Percentiles rank a stretch among this genome's conserved stretches.
phyloP scores from a whole-genome alignment of 2,888 invertebrate species.

The Hirtodrosophila confusa region DNA sequence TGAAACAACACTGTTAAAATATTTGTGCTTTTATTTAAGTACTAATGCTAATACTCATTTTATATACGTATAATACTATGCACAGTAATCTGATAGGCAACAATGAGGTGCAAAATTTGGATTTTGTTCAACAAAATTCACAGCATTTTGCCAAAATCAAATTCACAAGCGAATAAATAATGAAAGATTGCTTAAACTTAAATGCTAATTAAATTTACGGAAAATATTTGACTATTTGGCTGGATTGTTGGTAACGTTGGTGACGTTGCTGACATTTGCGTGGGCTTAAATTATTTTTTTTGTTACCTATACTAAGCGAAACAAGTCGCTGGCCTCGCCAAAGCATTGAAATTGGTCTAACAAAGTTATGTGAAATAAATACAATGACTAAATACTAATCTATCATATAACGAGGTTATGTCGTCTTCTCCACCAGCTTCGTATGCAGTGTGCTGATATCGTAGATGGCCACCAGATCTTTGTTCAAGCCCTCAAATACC shows the following conservation, averaged over 20 bases:
- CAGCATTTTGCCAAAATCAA: conserved; percentile 53
- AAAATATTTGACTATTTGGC: conserved; percentile 65
- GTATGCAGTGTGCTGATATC: conserved; percentile 89
- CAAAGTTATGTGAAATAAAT: conserved; percentile 47
- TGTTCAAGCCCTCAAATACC: conserved; percentile 91
- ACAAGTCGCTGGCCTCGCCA: conserved; percentile 65
- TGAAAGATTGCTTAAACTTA: conserved; percentile 65
- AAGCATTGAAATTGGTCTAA: conserved; percentile 49
- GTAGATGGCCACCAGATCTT: conserved; percentile 90
- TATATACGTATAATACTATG: conserved; percentile 66
- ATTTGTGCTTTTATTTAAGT: conserved; percentile 54
- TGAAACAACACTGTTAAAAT: background rate
- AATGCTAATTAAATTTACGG: conserved; percentile 73
- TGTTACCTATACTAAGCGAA: conserved; percentile 29
- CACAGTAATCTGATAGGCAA: conserved; percentile 45
- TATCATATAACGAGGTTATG: conserved; percentile 55
- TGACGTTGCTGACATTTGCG: conserved; percentile 43
- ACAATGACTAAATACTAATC: conserved; percentile 53
- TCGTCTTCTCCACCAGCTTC: conserved; percentile 85
- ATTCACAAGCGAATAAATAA: conserved; percentile 53
- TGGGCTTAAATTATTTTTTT: conserved; percentile 36
- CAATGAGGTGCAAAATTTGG: conserved; percentile 55
- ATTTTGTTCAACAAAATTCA: conserved; percentile 52
- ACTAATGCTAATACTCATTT: conserved; percentile 53
- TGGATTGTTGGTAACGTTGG: conserved; percentile 32